Evolutionary conservation across 2,113 vertebrate genomes (phyloP).

Genomic region (Chaetops frenatus): DNA sequence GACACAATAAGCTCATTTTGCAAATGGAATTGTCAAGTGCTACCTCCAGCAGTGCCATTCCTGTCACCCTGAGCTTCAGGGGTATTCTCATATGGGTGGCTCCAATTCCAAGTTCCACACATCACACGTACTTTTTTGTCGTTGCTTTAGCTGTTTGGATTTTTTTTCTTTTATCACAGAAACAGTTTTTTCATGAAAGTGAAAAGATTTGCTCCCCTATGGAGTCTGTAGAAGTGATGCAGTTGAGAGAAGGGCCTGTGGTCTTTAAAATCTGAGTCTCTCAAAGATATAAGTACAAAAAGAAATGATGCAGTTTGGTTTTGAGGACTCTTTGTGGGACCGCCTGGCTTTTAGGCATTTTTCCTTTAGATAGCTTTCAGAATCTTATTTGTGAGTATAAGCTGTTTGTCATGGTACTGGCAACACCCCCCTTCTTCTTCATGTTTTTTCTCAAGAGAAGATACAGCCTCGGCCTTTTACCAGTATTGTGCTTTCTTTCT

Average conservation of each 20-base stretch:
- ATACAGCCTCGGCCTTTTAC: neutral
- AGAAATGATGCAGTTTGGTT: neutral
- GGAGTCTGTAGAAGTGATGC: neutral
- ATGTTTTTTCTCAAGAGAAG: neutral
- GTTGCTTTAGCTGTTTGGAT: neutral
- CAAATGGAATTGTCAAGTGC: neutral
- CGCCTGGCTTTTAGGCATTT: neutral
- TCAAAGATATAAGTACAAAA: neutral
- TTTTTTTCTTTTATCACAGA: neutral
- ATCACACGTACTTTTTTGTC: neutral
- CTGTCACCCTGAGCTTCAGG: neutral
- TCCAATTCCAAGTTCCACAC: neutral
- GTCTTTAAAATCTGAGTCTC: neutral
- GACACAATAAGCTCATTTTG: neutral
- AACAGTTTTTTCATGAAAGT: neutral
- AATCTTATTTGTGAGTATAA: neutral
- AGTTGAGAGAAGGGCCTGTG: neutral
- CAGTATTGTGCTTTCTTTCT: neutral
- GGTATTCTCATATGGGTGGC: neutral
- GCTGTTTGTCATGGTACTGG: neutral
- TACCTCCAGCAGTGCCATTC: neutral
- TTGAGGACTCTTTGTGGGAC: neutral
- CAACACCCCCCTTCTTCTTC: neutral
- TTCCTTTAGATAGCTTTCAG: neutral
- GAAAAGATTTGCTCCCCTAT: neutral